Base-by-base conservation (phyloP, 2,888 invertebrate genomes). In the Tetragonisca angustula region DNA sequence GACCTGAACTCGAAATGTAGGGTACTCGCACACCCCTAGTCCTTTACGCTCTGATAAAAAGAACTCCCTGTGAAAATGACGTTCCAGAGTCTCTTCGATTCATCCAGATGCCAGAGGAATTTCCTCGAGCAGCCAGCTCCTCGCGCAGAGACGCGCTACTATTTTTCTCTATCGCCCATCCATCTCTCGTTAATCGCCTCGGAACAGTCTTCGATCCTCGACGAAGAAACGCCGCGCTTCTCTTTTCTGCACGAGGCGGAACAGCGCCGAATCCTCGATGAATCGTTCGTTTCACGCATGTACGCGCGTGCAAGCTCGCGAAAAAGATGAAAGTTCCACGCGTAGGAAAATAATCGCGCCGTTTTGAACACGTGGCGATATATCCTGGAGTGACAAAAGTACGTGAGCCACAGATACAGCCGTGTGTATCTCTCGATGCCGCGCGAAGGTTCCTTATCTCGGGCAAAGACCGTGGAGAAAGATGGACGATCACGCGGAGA, bases 61-160 rank as follows among this genome's bases (percentile, higher is more conserved):
- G 36, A 61, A 74, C 9, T 64, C 79, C 64, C 80, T 4, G 52
- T 50, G 80, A 74, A 79, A 79, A 79, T 70, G 32, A 56, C 27
- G 56, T 21, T 76, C 64, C 11, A 6, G 9, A 11, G 13, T 21
- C 62, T 62, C 32, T 64, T n/a, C 43, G 43, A 43, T n/a, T 65
- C 32, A 32, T 32, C 2, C 11, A 36, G 36, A 5, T 5, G 21
- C 11, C 4, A 21, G 5, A 21, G 21, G 32, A 64, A 0, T 21
- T 36, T 64, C 32, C 13, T 19, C 1, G 19, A 11, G 9, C 11
- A 32, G 19, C 19, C 27, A 27, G 19, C 1, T 32, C 32, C 19
- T 32, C 9, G 19, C 11, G 4, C 2, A 19, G 11, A 32, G 32
- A 62, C 0, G 21, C 9, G 11, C 19, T 32, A 43, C 21, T 36